phyloP scores from a whole-genome alignment of 2,797 vertebrate genomes.

The Sebastes wilsoni region DNA sequence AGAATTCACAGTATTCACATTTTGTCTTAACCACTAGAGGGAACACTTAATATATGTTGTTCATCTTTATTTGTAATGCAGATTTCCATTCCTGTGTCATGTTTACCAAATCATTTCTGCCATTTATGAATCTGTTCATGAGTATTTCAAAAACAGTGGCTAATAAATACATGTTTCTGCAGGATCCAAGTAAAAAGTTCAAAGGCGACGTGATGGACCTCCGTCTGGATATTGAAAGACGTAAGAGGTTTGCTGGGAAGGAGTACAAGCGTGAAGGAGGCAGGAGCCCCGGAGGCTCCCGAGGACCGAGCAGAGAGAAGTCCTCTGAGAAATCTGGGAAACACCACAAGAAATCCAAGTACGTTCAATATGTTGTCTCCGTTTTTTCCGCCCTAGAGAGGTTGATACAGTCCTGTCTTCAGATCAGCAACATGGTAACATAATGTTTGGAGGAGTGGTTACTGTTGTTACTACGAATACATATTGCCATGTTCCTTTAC shows the following conservation, averaged over 20 bases:
- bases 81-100: neutral
- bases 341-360: conserved; percentile 96
- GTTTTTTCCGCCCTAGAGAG: neutral
- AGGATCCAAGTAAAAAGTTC: conserved; percentile 92
- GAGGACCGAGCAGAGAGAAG: conserved; percentile 92
- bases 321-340: conserved; percentile 95
- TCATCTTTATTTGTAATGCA: neutral
- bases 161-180: conserved; percentile 51
- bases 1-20: neutral
- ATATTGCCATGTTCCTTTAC: neutral
- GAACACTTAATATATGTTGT: conserved; percentile 7
- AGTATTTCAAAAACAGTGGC: neutral
- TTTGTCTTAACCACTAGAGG: conserved; percentile 34
- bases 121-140: neutral
- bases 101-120: neutral
- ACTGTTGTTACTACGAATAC: neutral
- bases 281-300: conserved; percentile 92
- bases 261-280: conserved; percentile 91
- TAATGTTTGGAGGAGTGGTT: neutral
- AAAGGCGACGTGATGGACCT: conserved; percentile 96
- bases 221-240: conserved; percentile 96
- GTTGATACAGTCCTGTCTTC: neutral
- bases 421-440: neutral
- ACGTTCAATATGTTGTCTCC: conserved; percentile 17
- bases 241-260: conserved; percentile 93